Evolutionary conservation across 2,113 vertebrate genomes (phyloP).

Genomic region (Pterocles gutturalis): DNA sequence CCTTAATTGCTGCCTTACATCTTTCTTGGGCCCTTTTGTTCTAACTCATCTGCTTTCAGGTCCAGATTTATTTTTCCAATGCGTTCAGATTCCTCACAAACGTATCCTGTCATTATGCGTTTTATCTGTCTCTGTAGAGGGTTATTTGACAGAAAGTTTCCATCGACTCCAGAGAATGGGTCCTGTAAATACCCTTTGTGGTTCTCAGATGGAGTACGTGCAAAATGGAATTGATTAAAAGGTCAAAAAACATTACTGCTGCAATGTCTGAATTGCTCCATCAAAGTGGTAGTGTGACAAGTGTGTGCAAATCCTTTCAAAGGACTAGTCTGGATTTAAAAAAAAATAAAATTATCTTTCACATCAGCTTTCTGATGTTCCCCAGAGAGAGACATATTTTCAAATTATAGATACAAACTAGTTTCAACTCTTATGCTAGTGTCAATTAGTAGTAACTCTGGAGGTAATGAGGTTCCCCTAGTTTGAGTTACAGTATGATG

Average conservation of each 20-base stretch:
- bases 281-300: constrained; percentile 39
- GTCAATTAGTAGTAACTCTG: neutral
- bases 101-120: constrained; percentile 57
- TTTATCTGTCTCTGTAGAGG: constrained; percentile 54
- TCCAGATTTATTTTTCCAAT: constrained; percentile 46
- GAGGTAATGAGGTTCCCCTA: neutral
- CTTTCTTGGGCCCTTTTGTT: constrained; percentile 61
- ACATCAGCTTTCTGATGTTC: neutral
- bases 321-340: neutral
- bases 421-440: neutral
- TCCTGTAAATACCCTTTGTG: constrained; percentile 14
- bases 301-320: constrained; percentile 7
- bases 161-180: neutral
- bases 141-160: constrained; percentile 65
- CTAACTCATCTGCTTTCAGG: constrained; percentile 65
- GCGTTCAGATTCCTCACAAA: constrained; percentile 42
- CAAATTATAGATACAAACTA: neutral
- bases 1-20: constrained; percentile 60
- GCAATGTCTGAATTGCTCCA: constrained; percentile 19
- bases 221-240: constrained; percentile 64
- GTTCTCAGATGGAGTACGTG: constrained; percentile 12
- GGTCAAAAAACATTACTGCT: constrained; percentile 39
- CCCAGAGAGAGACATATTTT: neutral
- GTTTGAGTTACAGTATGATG: neutral
- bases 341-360: neutral